Base-by-base conservation (phyloP, 2,113 vertebrate genomes). In the Oriolus oriolus region DNA sequence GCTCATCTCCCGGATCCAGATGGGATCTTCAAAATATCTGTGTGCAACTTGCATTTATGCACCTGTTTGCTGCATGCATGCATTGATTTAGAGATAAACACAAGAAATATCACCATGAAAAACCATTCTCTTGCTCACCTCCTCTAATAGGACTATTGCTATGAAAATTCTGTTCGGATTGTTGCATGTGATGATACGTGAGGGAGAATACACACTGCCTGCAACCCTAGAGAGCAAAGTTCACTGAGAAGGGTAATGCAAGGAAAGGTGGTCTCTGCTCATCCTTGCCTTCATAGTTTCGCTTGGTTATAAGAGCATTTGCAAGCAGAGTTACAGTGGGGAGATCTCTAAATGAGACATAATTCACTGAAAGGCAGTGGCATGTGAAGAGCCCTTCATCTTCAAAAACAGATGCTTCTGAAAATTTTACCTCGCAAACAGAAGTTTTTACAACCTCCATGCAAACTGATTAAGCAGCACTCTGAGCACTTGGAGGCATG, bases 321-420 rank as follows among this genome's bases (percentile, higher is more conserved):
- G 17, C 26, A 81, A 65, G 50, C 16, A 59, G 20, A 70, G 42
- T 66, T 57, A 66, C 17, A 81, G 42, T 7, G 26, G 26, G n/a
- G 17, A 94, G 94, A 77, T 60, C 41, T 30, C 39, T 84, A 89
- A 84, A 78, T 63, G n/a, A 78, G 56, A 61, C 47, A 78, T 70
- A 70, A 87, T 87, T 78, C 64, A 70, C 47, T 78, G 84, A 70
- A 87, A 78, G 47, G 64, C 74, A 61, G 47, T 53, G 56, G 64
- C 54, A 70, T 70, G n/a, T 87, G 63, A 87, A 87, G 84, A 87
- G 42, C n/a, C 64, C 74, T 84, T 87, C 57, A 52, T 45, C 41
- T 68, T 80, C 42, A 81, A 50, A 80, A 89, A 65, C 60, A 89
- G 60, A 84, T 42, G 39, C 69, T 87, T 91, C 69, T 91, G 56